Evolutionary conservation across 2,888 invertebrate genomes (phyloP).

Genomic region (Heliconius erato): DNA sequence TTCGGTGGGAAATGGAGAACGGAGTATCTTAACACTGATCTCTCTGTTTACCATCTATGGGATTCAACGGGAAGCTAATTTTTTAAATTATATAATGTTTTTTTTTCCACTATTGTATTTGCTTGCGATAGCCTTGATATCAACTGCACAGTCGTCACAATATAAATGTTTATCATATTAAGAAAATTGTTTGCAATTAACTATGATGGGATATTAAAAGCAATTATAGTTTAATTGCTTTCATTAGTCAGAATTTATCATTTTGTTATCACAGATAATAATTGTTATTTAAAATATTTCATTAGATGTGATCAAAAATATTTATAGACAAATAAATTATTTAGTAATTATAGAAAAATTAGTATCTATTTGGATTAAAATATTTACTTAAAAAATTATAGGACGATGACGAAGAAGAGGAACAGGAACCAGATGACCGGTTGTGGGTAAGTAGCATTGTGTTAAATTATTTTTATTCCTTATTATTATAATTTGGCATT

Average conservation of each 20-base stretch:
- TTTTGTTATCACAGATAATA: no score
- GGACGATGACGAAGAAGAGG: slow-evolving; percentile 80
- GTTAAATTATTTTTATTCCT: neutral
- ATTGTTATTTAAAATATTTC: neutral
- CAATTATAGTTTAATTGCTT: neutral
- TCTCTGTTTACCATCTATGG: no score
- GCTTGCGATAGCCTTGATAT: neutral
- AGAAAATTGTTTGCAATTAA: slow-evolving; percentile 3
- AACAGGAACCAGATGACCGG: slow-evolving; percentile 71
- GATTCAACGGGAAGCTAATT: no score
- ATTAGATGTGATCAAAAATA: neutral
- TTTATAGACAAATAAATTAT: no score
- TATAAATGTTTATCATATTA: neutral
- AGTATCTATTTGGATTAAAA: neutral
- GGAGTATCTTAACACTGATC: no score
- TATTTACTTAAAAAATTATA: slow-evolving; percentile 52
- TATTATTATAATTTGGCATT: neutral
- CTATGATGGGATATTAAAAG: neutral
- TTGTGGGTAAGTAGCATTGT: slow-evolving; percentile 69
- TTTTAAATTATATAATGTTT: no score
- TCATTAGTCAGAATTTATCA: no score
- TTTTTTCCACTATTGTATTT: neutral
- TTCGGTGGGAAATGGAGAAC: no score
- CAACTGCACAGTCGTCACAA: neutral
- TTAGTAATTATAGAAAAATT: neutral